These are phyloP conservation scores for Araneus ventricosus DNA, from an alignment of 1,140 invertebrate genomes.

Conservation along the genomic window DNA sequence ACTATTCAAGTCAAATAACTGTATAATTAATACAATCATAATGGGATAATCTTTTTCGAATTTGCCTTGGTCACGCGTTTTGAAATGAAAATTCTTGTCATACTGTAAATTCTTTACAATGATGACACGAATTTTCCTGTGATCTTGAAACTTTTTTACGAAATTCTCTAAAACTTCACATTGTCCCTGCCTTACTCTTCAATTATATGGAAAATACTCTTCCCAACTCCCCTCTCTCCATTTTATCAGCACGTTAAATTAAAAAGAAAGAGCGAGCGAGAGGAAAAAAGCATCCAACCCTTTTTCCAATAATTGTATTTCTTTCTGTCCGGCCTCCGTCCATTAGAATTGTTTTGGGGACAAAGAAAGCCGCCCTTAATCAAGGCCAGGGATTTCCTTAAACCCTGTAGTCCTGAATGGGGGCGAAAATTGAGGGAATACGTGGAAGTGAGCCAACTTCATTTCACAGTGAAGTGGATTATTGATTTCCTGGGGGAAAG, in stretches of 20 bases:
- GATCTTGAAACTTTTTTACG: no score
- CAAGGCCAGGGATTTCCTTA: constrained; percentile 55
- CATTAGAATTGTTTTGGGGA: background rate
- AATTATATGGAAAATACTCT: background rate
- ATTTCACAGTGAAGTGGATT: constrained; percentile 75
- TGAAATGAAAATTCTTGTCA: no score
- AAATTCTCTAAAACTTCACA: no score
- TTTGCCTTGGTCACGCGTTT: no score
- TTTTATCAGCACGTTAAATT: background rate
- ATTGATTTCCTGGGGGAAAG: constrained; percentile 62
- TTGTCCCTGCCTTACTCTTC: background rate
- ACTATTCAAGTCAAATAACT: no score
- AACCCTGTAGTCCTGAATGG: constrained; percentile 45
- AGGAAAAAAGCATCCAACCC: background rate
- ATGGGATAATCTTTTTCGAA: no score
- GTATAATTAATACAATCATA: no score
- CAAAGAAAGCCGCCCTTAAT: constrained; percentile 41
- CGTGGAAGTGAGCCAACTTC: constrained; percentile 70
- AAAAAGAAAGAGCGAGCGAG: background rate
- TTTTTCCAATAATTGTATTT: constrained; percentile 31
- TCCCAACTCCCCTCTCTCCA: background rate
- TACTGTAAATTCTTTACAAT: no score
- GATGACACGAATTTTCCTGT: no score
- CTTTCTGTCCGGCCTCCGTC: background rate
- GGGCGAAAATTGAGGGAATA: constrained; percentile 46